These are phyloP conservation scores for Cheilosia vulpina DNA, from an alignment of 2,888 invertebrate genomes.

Conservation along the genomic window DNA sequence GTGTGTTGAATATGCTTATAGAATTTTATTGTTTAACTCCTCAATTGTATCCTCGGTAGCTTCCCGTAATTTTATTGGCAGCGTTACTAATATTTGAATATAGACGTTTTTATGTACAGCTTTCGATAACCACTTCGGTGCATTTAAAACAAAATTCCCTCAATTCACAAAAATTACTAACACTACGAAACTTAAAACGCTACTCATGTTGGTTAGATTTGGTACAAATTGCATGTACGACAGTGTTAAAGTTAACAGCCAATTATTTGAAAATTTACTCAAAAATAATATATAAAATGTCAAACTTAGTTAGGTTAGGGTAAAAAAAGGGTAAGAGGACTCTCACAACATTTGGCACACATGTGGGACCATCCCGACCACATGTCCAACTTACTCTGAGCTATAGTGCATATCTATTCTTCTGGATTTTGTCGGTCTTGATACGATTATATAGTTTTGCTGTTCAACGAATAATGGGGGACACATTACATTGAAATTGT, in stretches of 20 bases:
- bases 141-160: conserved; percentile 8
- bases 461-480: too few relatives aligned
- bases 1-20: neutral
- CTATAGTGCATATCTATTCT: too few relatives aligned
- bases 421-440: too few relatives aligned
- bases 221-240: neutral
- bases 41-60: neutral
- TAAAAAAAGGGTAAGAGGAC: too few relatives aligned
- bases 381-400: too few relatives aligned
- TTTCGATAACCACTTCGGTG: conserved; percentile 9
- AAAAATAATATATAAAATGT: conserved; percentile 10
- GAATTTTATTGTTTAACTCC: neutral
- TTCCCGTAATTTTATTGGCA: conserved; percentile 1
- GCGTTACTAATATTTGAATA: conserved; percentile 28
- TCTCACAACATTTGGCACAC: too few relatives aligned
- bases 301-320: neutral
- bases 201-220: neutral
- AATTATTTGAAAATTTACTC: neutral
- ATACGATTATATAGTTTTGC: too few relatives aligned
- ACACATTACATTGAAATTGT: too few relatives aligned
- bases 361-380: too few relatives aligned
- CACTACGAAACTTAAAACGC: conserved; percentile 21
- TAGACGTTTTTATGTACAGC: conserved; percentile 22
- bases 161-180: conserved; percentile 13
- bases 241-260: neutral